Conservation (phyloP, 2,888 invertebrate genomes). For the Tubulanus polymorphus region DNA sequence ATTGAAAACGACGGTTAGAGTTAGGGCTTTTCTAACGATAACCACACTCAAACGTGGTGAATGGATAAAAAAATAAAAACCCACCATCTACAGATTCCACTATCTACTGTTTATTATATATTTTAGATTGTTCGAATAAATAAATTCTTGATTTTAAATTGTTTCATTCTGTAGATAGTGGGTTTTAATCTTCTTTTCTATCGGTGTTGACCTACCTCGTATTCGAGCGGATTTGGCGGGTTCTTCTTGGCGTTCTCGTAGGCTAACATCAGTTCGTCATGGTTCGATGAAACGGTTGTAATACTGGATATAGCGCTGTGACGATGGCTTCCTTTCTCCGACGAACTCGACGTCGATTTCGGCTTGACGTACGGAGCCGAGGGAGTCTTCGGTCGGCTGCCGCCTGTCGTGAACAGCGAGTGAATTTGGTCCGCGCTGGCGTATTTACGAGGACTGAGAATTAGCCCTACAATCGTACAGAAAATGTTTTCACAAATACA, state of each 20-base stretch:
- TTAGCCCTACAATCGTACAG: slow-evolving; percentile 28
- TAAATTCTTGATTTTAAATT: too few species aligned
- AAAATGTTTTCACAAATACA: too few species aligned
- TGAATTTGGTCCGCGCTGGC: slow-evolving; percentile 45
- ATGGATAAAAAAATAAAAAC: too few species aligned
- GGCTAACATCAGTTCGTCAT: slow-evolving; percentile 42
- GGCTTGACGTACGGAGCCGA: not conserved
- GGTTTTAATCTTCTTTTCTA: too few species aligned
- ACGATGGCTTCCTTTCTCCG: slow-evolving; percentile 30
- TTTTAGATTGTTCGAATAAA: too few species aligned
- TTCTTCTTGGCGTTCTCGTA: slow-evolving; percentile 36
- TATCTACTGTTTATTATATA: too few species aligned
- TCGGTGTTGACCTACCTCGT: too few species aligned
- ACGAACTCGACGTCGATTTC: not conserved
- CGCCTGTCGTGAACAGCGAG: slow-evolving; percentile 33
- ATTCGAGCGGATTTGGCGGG: slow-evolving; percentile 27
- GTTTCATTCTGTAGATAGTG: too few species aligned
- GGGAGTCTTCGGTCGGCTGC: slow-evolving; percentile 30
- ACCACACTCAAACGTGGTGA: too few species aligned
- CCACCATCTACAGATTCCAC: too few species aligned
- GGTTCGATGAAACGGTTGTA: slow-evolving; percentile 44
- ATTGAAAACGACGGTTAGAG: too few species aligned
- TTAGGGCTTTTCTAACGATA: too few species aligned
- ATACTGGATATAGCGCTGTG: slow-evolving; percentile 45
- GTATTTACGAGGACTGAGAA: slow-evolving; percentile 39